Conservation (phyloP, 2,888 invertebrate species). For the Acrobasis suavella region DNA sequence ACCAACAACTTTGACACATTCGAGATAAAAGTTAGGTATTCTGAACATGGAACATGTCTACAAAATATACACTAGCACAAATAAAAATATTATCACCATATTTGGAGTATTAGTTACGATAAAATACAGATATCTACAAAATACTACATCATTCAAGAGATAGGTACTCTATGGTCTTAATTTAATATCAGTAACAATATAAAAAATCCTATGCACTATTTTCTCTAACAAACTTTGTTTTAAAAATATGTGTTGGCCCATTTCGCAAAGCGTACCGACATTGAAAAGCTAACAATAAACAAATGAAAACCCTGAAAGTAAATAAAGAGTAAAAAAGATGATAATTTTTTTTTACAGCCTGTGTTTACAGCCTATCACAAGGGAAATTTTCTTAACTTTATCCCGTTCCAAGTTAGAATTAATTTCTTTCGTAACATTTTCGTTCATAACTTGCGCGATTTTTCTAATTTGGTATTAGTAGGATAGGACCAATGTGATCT, state of each 20-base stretch:
- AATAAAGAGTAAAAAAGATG: no score
- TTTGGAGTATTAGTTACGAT: constrained; percentile 34
- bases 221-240: neutral
- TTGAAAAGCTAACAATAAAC: neutral
- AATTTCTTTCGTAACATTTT: no score
- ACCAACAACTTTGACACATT: constrained; percentile 16
- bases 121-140: constrained; percentile 24
- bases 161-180: constrained; percentile 9
- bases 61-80: constrained; percentile 28
- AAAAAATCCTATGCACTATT: constrained; percentile 1
- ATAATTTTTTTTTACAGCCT: no score
- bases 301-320: neutral
- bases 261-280: constrained; percentile 1
- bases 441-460: no score
- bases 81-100: constrained; percentile 30
- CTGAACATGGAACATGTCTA: constrained; percentile 7
- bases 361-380: no score
- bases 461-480: no score
- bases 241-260: constrained; percentile 1
- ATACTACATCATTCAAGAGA: constrained; percentile 32
- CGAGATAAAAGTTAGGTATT: constrained; percentile 9
- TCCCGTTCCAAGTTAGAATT: no score
- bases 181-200: constrained; percentile 20
- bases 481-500: no score
- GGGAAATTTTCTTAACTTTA: no score